These are phyloP conservation scores for Oncorhynchus mykiss DNA, from an alignment of 2,113 vertebrate genomes.

Conservation along the genomic window DNA sequence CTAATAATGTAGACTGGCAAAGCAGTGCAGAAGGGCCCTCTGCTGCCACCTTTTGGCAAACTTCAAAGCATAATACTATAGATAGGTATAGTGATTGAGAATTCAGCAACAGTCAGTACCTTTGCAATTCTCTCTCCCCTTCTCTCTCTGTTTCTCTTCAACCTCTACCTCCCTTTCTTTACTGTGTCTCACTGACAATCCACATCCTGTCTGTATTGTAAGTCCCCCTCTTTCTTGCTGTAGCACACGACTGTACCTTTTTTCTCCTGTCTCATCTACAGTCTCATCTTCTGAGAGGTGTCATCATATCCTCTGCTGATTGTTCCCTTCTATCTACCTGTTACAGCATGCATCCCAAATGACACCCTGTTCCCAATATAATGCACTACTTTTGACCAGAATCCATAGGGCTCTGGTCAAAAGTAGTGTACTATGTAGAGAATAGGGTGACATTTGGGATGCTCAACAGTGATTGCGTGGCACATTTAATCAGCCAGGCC, in stretches of 20 bases:
- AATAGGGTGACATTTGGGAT: neutral
- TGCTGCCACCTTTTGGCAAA: conserved; percentile 20
- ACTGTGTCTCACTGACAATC: no score
- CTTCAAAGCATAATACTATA: neutral
- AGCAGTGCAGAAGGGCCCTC: neutral
- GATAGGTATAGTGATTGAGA: neutral
- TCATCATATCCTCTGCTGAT: neutral
- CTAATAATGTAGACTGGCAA: neutral
- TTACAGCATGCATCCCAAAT: no score
- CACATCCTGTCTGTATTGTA: no score
- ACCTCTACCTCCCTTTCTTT: neutral
- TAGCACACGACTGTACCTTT: no score
- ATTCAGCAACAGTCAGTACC: neutral
- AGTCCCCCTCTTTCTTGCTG: no score
- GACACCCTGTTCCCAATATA: no score
- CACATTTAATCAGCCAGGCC: neutral
- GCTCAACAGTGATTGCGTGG: neutral
- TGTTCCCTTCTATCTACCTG: neutral
- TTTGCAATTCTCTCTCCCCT: neutral
- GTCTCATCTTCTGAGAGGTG: neutral
- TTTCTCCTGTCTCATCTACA: neutral
- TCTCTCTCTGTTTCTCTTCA: neutral
- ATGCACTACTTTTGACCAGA: no score
- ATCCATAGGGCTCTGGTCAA: no score
- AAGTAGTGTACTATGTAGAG: no score